Conservation (phyloP, 1,140 invertebrate species). For the Ericerus pela region DNA sequence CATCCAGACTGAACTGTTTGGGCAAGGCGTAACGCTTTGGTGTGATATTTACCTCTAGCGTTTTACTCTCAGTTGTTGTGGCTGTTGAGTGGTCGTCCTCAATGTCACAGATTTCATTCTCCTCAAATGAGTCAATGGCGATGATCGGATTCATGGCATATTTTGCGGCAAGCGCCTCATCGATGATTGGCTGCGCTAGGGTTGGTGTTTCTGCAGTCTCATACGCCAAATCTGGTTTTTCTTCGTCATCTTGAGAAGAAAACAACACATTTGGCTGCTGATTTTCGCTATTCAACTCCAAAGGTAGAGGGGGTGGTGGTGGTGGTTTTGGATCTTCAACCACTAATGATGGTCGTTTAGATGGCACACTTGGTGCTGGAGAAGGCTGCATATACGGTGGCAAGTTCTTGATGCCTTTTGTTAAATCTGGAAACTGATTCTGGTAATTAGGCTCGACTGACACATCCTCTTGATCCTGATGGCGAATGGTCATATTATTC, state of each 20-base stretch:
- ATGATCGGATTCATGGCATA: neutral
- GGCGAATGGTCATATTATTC: neutral
- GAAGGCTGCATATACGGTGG: too few relatives aligned
- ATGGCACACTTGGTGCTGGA: neutral
- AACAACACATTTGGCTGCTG: too few relatives aligned
- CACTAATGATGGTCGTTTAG: neutral
- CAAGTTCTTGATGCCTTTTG: too few relatives aligned
- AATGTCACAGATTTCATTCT: slow-evolving; percentile 3
- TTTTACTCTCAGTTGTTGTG: too few relatives aligned
- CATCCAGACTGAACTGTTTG: slow-evolving; percentile 64
- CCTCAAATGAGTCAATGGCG: neutral
- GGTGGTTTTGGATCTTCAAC: neutral
- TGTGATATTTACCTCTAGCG: too few relatives aligned
- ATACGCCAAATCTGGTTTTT: too few relatives aligned
- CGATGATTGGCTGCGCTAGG: too few relatives aligned
- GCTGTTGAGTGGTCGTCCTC: too few relatives aligned
- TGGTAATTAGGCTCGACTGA: neutral
- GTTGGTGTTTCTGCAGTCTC: too few relatives aligned
- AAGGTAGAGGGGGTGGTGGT: neutral
- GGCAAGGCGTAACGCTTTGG: slow-evolving; percentile 29
- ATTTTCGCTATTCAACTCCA: too few relatives aligned
- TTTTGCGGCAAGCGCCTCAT: neutral
- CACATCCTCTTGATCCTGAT: neutral
- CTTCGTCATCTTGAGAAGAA: too few relatives aligned
- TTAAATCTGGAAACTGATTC: neutral